Evolutionary conservation across 1,140 invertebrate species (phyloP), one percentile per base, ranked within the genome.

Genomic region (Meloidogyne floridensis): DNA sequence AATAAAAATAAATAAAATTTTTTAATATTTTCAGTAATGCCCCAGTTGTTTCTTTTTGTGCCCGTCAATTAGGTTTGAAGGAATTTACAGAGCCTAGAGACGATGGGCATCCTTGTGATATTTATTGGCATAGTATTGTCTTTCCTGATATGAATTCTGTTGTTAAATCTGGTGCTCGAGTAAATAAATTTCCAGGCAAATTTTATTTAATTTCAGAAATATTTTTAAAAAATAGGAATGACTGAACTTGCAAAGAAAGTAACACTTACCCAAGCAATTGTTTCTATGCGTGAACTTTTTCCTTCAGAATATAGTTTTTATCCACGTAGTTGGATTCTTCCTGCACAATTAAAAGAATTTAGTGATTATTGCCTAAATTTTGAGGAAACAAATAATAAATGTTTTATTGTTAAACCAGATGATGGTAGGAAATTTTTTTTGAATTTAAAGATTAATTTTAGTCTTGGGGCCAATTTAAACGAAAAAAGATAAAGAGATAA

Each of bases 341-440:
- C 92, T 3, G 90, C 91, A 43, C 91, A 92, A 80, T 87, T 90
- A 59, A 81, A 85, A 71, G 88, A 92, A 51, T 91, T 92, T 79
- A 80, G 83, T 71, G 81, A 79, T 53, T 88, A 80, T 56, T 82
- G 90, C 54, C 6, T n/a, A 65, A 88, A 15, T 53, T 11, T 72
- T 32, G 69, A 18, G 84, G 84, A 51, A 87, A 86, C 72, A 86
- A 87, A 79, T 71, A 87, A 79, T 71, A 72, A 72, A 20, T 91
- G 90, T 72, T 92, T 88, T 83, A 92, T 92, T 79, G 90, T 92
- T 11, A 92, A 92, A 84, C 92, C 92, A 7, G 91, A 92, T 83
- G 88, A 90, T 69, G 88, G 87, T 90, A 13, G 71, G 13, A 9
- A 75, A 54, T n/a, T 13, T 15, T 13, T 15, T 51, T 69, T 11